Percentiles rank a stretch among this genome's conserved stretches.
These are phyloP conservation scores for Lobophora halterata DNA, from an alignment of 2,888 invertebrate species.

Conservation along the genomic window DNA sequence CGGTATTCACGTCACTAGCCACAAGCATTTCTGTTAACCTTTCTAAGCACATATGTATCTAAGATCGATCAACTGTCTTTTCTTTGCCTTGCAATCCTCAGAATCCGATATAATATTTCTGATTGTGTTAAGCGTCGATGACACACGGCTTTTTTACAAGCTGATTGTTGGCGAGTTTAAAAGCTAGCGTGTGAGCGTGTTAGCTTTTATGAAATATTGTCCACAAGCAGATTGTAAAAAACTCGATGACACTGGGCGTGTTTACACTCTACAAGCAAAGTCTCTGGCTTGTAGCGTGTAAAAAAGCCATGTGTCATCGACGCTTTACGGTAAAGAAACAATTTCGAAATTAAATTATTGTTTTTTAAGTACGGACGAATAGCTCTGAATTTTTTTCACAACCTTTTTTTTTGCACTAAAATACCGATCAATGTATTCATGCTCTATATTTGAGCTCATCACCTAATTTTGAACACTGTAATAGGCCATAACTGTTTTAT, in stretches of 20 bases:
- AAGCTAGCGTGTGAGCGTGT: no score
- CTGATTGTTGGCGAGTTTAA: no score
- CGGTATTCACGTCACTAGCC: slow-evolving; percentile 29
- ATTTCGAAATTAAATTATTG: slow-evolving; percentile 17
- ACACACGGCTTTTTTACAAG: no score
- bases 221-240: no score
- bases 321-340: slow-evolving; percentile 7
- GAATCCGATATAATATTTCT: slow-evolving; percentile 16
- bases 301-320: no score
- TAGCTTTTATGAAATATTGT: no score
- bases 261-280: no score
- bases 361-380: slow-evolving; percentile 17
- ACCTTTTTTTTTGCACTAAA: slow-evolving; percentile 28
- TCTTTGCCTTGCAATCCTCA: slow-evolving; percentile 19
- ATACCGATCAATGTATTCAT: slow-evolving; percentile 19
- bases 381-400: slow-evolving; percentile 17
- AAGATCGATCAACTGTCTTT: slow-evolving; percentile 25
- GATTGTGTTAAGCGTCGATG: no score
- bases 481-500: slow-evolving; percentile 50
- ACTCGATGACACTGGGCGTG: no score
- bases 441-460: slow-evolving; percentile 33
- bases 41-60: slow-evolving; percentile 29
- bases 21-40: slow-evolving; percentile 27
- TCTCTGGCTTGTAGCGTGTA: no score
- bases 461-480: slow-evolving; percentile 43